These are phyloP conservation scores for Cydia splendana DNA, from an alignment of 1,140 invertebrate genomes.

Conservation along the genomic window DNA sequence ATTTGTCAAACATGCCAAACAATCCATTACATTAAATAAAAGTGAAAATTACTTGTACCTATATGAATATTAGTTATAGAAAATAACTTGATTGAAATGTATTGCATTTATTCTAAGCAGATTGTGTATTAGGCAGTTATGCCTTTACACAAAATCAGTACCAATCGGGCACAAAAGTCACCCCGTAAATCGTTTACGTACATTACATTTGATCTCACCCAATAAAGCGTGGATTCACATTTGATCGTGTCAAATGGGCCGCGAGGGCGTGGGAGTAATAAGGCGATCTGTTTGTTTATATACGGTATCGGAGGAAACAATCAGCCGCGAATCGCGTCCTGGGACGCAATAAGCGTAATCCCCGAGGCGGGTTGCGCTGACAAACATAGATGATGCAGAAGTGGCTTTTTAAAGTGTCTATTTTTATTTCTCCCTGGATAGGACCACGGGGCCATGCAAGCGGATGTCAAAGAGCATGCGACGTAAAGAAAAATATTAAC, in stretches of 20 bases:
- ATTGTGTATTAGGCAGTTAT: neutral
- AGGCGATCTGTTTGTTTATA: conserved; percentile 65
- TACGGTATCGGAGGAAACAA: conserved; percentile 59
- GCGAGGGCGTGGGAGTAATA: conserved; percentile 59
- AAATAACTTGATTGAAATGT: neutral
- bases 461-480: too few species aligned
- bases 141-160: neutral
- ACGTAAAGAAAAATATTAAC: too few species aligned
- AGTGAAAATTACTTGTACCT: too few species aligned
- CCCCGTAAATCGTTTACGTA: conserved; percentile 27
- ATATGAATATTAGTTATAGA: too few species aligned
- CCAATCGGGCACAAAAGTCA: neutral
- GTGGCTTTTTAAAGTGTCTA: conserved; percentile 34
- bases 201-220: conserved; percentile 26
- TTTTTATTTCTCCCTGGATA: neutral
- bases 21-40: too few species aligned
- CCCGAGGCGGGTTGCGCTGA: conserved; percentile 41
- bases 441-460: too few species aligned
- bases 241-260: conserved; percentile 50
- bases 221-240: conserved; percentile 47
- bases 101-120: neutral
- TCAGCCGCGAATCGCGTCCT: conserved; percentile 50
- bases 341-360: conserved; percentile 73
- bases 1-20: too few species aligned
- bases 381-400: conserved; percentile 42